Evolutionary conservation across 2,888 invertebrate species (phyloP).

Genomic region (Cantharis lateralis): DNA sequence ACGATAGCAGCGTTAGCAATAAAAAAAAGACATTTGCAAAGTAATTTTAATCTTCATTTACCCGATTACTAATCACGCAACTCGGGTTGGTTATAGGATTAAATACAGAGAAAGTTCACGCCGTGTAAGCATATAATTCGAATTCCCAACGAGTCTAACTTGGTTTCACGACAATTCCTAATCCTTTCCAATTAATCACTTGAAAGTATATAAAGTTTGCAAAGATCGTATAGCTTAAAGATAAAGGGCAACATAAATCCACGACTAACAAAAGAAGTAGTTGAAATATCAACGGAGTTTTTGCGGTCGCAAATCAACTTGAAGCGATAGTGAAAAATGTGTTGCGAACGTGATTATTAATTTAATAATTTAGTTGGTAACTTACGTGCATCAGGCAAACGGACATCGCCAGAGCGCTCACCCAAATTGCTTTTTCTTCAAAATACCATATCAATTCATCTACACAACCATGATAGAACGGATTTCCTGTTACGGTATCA

Average conservation of each 20-base stretch:
- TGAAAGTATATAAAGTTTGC: slow-evolving; percentile 48
- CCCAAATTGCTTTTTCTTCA: slow-evolving; percentile 82
- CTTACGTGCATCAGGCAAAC: slow-evolving; percentile 80
- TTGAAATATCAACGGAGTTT: slow-evolving; percentile 31
- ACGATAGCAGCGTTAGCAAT: background rate
- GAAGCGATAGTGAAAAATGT: background rate
- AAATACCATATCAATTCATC: slow-evolving; percentile 88
- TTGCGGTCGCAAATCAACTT: slow-evolving; percentile 13
- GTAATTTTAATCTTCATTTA: slow-evolving; percentile 14
- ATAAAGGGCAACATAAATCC: slow-evolving; percentile 50
- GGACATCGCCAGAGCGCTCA: slow-evolving; percentile 77
- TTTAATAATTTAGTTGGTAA: background rate
- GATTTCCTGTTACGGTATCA: slow-evolving; percentile 86
- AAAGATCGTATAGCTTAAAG: slow-evolving; percentile 47
- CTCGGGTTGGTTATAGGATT: slow-evolving; percentile 19
- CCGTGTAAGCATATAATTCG: slow-evolving; percentile 31
- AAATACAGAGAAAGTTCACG: slow-evolving; percentile 20
- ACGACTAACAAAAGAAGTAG: slow-evolving; percentile 45
- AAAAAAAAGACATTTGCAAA: slow-evolving; percentile 4
- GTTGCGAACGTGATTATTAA: background rate
- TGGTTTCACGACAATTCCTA: slow-evolving; percentile 45
- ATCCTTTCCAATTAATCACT: slow-evolving; percentile 51
- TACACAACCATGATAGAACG: slow-evolving; percentile 86
- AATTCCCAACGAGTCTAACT: slow-evolving; percentile 31
- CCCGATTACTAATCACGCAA: slow-evolving; percentile 15